phyloP scores from a whole-genome alignment of 1,140 invertebrate genomes.

The Fopius arisanus region DNA sequence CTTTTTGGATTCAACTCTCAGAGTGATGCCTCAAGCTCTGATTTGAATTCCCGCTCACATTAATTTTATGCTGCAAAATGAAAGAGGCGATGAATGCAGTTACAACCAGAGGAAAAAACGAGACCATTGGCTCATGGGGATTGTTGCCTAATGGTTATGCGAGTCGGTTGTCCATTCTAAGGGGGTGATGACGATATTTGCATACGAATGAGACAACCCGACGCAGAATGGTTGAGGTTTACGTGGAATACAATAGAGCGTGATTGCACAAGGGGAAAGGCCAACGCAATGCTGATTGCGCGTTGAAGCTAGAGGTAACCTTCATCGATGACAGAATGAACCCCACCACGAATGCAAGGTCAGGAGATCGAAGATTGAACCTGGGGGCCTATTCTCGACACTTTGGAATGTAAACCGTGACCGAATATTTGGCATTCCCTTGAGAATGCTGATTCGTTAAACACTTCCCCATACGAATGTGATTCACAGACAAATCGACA shows the following conservation, averaged over 20 bases:
- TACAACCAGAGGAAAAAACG: neutral
- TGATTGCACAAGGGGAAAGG: conserved; percentile 44
- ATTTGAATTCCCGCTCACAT: neutral
- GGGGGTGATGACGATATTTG: conserved; percentile 38
- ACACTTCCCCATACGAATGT: too few relatives aligned
- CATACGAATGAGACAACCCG: conserved; percentile 50
- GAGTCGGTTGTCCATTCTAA: neutral
- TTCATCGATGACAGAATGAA: conserved; percentile 13
- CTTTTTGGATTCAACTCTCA: too few relatives aligned
- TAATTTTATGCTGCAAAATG: neutral
- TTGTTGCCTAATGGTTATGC: neutral
- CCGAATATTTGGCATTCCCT: too few relatives aligned
- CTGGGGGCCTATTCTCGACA: neutral
- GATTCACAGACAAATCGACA: too few relatives aligned
- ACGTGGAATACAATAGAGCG: conserved; percentile 40
- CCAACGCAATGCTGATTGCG: conserved; percentile 46
- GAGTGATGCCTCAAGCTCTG: too few relatives aligned
- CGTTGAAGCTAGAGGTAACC: conserved; percentile 22
- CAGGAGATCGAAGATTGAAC: neutral
- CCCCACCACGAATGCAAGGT: neutral
- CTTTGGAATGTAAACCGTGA: too few relatives aligned
- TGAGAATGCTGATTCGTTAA: too few relatives aligned
- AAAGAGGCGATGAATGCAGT: neutral
- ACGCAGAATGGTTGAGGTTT: conserved; percentile 30
- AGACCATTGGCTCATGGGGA: neutral